phyloP scores from a whole-genome alignment of 1,140 invertebrate genomes.

The Diploscapter pachys region DNA sequence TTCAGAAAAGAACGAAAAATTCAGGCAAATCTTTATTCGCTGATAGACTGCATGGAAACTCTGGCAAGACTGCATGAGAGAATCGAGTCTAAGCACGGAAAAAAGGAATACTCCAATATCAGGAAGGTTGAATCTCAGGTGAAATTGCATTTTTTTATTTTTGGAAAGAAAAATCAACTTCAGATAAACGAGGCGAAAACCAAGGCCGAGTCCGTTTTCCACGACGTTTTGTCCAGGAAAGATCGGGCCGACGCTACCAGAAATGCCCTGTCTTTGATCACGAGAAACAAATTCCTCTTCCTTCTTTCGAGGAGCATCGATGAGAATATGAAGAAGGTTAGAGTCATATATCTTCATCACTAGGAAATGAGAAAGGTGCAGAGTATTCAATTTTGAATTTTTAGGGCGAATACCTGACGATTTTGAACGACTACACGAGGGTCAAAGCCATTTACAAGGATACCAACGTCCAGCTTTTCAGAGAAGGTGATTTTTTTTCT shows the following conservation, averaged over 20 bases:
- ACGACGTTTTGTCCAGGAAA: conserved; percentile 84
- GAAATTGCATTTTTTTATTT: not conserved
- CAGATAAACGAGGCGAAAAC: conserved; percentile 74
- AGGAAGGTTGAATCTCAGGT: conserved; percentile 42
- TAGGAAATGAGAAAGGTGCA: no score
- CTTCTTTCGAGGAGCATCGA: conserved; percentile 86
- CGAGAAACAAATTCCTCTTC: conserved; percentile 85
- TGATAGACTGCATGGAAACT: conserved; percentile 58
- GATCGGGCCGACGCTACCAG: conserved; percentile 91
- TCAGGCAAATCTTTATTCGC: conserved; percentile 50
- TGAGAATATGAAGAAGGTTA: conserved; percentile 77
- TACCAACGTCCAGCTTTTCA: conserved; percentile 76
- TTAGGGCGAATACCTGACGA: conserved; percentile 86
- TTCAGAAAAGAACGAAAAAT: not conserved
- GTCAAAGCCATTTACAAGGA: conserved; percentile 93
- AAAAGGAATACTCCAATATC: conserved; percentile 42
- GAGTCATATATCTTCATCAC: not conserved
- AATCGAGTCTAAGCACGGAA: conserved; percentile 38
- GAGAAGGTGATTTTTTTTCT: conserved; percentile 63
- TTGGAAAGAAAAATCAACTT: conserved; percentile 16
- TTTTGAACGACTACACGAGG: conserved; percentile 94
- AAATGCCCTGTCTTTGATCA: conserved; percentile 85
- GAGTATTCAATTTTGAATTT: conserved; percentile 25
- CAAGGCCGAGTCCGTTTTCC: conserved; percentile 87
- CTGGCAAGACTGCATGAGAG: conserved; percentile 44